These are phyloP conservation scores for Danio aesculapii DNA, from an alignment of 2,797 vertebrate species.

Conservation along the genomic window DNA sequence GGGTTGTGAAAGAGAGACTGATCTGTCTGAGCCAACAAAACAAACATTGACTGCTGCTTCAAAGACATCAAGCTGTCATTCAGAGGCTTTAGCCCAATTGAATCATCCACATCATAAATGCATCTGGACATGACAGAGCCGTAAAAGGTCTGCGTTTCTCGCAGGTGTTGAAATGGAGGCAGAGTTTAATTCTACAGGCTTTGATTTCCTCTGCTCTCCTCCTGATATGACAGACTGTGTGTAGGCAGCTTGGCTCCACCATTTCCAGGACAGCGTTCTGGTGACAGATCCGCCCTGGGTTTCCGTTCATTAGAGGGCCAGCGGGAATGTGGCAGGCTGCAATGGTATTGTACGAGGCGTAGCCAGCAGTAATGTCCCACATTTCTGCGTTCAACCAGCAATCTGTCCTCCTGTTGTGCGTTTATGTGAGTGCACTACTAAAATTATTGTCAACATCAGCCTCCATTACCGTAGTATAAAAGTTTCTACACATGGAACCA, in stretches of 20 bases:
- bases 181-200: neutral
- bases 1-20: slow-evolving; percentile 22
- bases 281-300: slow-evolving; percentile 68
- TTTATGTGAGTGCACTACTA: neutral
- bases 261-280: slow-evolving; percentile 46
- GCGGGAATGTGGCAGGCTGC: slow-evolving; percentile 65
- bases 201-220: neutral
- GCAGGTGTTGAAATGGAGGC: neutral
- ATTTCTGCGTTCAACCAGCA: slow-evolving; percentile 62
- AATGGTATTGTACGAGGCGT: slow-evolving; percentile 57
- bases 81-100: slow-evolving; percentile 11
- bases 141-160: slow-evolving; percentile 14
- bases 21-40: slow-evolving; percentile 45
- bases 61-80: slow-evolving; percentile 36
- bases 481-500: too few species aligned
- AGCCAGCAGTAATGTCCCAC: slow-evolving; percentile 59
- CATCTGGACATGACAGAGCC: slow-evolving; percentile 22
- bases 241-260: slow-evolving; percentile 68
- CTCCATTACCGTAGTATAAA: neutral
- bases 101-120: slow-evolving; percentile 11
- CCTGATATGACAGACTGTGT: slow-evolving; percentile 69
- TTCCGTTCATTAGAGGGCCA: slow-evolving; percentile 71
- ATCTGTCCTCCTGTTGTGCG: slow-evolving; percentile 48
- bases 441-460: neutral
- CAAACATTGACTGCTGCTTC: slow-evolving; percentile 33